Base-by-base conservation (phyloP, 2,888 invertebrate species). In the Pegoplata infirma region DNA sequence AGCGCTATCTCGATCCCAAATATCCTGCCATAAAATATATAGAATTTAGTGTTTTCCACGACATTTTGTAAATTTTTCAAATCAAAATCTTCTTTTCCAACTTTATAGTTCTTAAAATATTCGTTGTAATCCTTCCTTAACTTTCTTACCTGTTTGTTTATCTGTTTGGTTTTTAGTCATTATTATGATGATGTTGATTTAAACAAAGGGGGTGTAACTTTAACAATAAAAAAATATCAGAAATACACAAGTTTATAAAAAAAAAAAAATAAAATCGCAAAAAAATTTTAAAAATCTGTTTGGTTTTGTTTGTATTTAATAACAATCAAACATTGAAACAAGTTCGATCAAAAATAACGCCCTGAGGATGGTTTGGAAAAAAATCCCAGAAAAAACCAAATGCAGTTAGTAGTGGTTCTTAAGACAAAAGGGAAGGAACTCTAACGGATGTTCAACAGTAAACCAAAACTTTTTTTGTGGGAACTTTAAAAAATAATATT, bases 291-390 rank as follows among this genome's bases (percentile, higher is more conserved):
- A 63, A 47, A 40, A 36, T 46, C 51, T 66, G 28, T 71, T 32
- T 61, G 36, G 44, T 55, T 76, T 69, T 74, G 74, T 74, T 73
- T 56, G 80, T 71, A 76, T 80, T 76, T 68, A 81, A 83, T 82
- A 81, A 84, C 85, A 86, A 86, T 86, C 86, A 85, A 86, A 86
- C 82, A 84, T 86, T 84, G 83, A 83, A 87, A 87, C 86, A 86
- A 87, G 87, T 87, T 86, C 86, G 86, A 86, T 82, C 80, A 81
- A 75, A 83, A 71, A 79, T 71, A 79, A 81, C 81, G 83, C 81
- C 83, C 82, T 82, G 16, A 79, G 78, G 81, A 25, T 59, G 19
- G 28, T 69, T 40, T 56, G 16, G 2, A 16, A 44, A 59, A 28
- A 47, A 58, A 44, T 12, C n/a, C n/a, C 36, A 40, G 10, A 36